phyloP scores from a whole-genome alignment of 2,888 invertebrate genomes.

The Danaus chrysippus region DNA sequence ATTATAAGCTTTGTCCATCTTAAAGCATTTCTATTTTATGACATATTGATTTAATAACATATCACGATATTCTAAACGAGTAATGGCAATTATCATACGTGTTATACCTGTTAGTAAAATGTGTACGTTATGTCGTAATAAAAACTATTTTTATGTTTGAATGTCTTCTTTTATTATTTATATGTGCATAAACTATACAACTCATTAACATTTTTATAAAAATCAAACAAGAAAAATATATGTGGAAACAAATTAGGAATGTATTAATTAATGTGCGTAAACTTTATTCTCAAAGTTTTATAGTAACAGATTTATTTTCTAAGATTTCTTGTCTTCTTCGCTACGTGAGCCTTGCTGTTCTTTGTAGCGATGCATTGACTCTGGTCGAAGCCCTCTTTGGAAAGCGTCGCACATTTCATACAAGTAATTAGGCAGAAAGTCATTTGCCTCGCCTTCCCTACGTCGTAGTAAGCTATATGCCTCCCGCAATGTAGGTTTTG shows the following conservation, averaged over 20 bases:
- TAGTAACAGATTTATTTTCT: slow-evolving; percentile 5
- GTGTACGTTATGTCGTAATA: too few relatives aligned
- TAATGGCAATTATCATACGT: too few relatives aligned
- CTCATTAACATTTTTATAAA: too few relatives aligned
- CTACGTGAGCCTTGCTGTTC: slow-evolving; percentile 43
- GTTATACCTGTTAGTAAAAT: too few relatives aligned
- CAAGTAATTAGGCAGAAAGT: slow-evolving; percentile 71
- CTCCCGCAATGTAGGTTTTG: slow-evolving; percentile 70
- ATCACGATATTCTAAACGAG: too few relatives aligned
- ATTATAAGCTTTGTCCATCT: background rate
- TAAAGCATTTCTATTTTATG: too few relatives aligned
- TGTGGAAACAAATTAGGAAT: too few relatives aligned
- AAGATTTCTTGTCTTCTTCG: slow-evolving; percentile 40
- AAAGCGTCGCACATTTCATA: slow-evolving; percentile 75
- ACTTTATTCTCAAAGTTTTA: slow-evolving; percentile 7
- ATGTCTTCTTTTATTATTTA: too few relatives aligned
- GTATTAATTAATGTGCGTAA: background rate
- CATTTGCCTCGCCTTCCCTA: slow-evolving; percentile 65
- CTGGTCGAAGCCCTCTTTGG: slow-evolving; percentile 63
- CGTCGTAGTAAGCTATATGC: slow-evolving; percentile 69
- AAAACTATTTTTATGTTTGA: too few relatives aligned
- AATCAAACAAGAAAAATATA: too few relatives aligned
- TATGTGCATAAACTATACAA: too few relatives aligned
- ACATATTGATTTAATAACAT: too few relatives aligned
- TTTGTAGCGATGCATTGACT: slow-evolving; percentile 57